These are phyloP conservation scores for Lepus oiostolus DNA, from an alignment of 2,797 vertebrate species.

Conservation along the genomic window DNA sequence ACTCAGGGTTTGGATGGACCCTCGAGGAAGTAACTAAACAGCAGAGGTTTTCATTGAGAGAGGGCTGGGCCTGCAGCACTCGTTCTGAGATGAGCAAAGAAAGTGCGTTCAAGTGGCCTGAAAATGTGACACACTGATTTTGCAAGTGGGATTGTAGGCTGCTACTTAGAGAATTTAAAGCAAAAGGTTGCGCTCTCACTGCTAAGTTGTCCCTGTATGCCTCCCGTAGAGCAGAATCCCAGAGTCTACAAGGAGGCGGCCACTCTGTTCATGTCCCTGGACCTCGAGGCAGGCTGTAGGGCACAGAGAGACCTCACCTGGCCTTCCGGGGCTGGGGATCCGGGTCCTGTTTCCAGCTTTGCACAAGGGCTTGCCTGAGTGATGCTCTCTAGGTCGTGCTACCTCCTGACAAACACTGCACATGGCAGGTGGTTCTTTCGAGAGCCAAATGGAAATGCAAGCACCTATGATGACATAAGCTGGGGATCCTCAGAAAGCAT, in stretches of 20 bases:
- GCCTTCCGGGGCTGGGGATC: background rate
- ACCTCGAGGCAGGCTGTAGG: background rate
- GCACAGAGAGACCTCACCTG: background rate
- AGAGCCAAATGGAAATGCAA: background rate
- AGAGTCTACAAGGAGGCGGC: background rate
- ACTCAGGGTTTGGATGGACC: background rate
- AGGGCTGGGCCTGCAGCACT: background rate
- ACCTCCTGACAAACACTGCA: background rate
- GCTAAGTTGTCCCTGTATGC: rapidly evolving
- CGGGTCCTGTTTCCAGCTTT: background rate
- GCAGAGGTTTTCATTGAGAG: background rate
- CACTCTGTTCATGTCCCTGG: background rate
- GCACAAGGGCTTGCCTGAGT: background rate
- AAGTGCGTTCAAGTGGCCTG: background rate
- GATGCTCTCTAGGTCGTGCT: background rate
- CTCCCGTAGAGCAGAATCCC: background rate
- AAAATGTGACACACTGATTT: background rate
- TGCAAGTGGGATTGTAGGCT: background rate
- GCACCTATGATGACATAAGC: rapidly evolving
- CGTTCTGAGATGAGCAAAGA: background rate
- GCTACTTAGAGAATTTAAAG: background rate
- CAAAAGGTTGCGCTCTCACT: background rate
- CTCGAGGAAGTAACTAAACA: background rate
- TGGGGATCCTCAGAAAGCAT: rapidly evolving
- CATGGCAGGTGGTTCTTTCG: background rate